Conservation (phyloP, 2,888 invertebrate species). For the Caenorhabditis japonica region DNA sequence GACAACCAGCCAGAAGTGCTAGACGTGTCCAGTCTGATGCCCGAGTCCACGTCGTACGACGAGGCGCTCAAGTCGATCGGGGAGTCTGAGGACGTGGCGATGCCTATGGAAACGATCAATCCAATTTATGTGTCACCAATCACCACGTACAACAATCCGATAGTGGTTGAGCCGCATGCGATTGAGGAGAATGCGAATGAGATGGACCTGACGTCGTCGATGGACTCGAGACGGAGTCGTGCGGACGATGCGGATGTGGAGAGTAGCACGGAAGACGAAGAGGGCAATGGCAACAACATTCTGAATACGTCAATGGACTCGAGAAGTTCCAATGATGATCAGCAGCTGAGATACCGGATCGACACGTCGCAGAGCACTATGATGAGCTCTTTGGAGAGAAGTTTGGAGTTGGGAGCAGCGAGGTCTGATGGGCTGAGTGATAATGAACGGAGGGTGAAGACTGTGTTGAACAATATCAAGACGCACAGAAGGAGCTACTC, state of each 20-base stretch:
- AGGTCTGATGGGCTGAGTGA: slow-evolving; percentile 76
- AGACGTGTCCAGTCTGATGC: slow-evolving; percentile 26
- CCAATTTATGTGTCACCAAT: slow-evolving; percentile 59
- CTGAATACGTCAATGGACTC: slow-evolving; percentile 49
- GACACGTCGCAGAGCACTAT: slow-evolving; percentile 61
- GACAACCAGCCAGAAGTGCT: slow-evolving; percentile 39
- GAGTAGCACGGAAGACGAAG: slow-evolving; percentile 37
- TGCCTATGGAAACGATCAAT: slow-evolving; percentile 11
- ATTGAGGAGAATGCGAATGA: slow-evolving; percentile 57
- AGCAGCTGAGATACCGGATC: slow-evolving; percentile 21
- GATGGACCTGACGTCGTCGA: slow-evolving; percentile 51
- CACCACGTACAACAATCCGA: slow-evolving; percentile 50
- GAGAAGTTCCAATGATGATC: slow-evolving; percentile 29
- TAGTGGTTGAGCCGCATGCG: slow-evolving; percentile 34
- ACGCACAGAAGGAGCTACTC: slow-evolving; percentile 67
- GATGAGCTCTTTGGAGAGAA: slow-evolving; percentile 71
- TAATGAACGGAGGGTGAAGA: slow-evolving; percentile 70
- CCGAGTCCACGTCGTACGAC: slow-evolving; percentile 60
- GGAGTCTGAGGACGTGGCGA: slow-evolving; percentile 19
- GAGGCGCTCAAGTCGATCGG: slow-evolving; percentile 55
- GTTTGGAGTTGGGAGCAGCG: slow-evolving; percentile 70
- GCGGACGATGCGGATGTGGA: slow-evolving; percentile 41
- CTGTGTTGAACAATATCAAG: slow-evolving; percentile 67
- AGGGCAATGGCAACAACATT: slow-evolving; percentile 31
- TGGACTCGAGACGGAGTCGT: slow-evolving; percentile 56